Conservation (phyloP, 2,888 invertebrate genomes). For the Pristionchus maxplancki region DNA sequence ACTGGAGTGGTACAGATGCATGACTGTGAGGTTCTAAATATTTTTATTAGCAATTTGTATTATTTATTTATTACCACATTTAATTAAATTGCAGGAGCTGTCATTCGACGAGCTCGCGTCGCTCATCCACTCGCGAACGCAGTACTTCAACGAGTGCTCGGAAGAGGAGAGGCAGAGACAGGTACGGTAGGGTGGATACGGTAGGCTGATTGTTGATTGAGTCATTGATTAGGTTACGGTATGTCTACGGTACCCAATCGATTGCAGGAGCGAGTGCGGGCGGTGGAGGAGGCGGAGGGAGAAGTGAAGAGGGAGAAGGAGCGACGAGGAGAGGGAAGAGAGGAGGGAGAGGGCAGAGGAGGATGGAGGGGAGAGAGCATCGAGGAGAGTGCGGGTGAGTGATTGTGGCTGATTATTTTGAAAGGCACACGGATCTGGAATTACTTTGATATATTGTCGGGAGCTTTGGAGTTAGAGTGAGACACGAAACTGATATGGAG, state of each 20-base stretch:
- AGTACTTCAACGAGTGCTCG: conserved; percentile 52
- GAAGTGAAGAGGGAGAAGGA: background rate
- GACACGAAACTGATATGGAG: too few relatives aligned
- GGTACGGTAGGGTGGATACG: conserved; percentile 1
- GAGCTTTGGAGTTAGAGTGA: too few relatives aligned
- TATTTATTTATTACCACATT: background rate
- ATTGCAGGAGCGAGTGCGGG: background rate
- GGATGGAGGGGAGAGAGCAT: conserved; percentile 53
- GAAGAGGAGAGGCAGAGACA: conserved; percentile 7
- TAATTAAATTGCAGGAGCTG: background rate
- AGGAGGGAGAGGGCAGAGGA: conserved; percentile 36
- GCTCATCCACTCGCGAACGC: conserved; percentile 54
- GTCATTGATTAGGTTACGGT: background rate
- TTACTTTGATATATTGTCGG: too few relatives aligned
- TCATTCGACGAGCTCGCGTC: conserved; percentile 50
- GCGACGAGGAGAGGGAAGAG: conserved; percentile 32
- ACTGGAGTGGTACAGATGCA: too few relatives aligned
- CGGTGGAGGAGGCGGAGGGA: conserved; percentile 17
- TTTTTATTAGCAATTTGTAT: too few relatives aligned
- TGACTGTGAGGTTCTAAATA: too few relatives aligned
- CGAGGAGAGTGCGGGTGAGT: conserved; percentile 35
- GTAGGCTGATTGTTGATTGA: background rate
- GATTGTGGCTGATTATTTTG: background rate
- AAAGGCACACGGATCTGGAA: too few relatives aligned
- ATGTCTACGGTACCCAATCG: background rate